phyloP scores from a whole-genome alignment of 2,113 vertebrate species.

The Patagioenas fasciata region DNA sequence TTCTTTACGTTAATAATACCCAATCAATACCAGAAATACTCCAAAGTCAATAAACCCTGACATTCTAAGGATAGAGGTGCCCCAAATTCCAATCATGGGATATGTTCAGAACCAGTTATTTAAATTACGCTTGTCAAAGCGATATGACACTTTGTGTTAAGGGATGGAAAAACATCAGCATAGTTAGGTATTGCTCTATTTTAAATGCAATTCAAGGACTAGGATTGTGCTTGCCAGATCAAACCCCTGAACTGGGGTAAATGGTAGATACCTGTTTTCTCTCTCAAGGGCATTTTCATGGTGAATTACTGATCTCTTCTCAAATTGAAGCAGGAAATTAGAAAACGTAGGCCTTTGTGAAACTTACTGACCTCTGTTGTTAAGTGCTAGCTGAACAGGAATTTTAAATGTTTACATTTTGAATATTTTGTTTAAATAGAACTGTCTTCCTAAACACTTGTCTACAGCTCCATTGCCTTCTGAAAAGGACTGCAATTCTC shows the following conservation, averaged over 20 bases:
- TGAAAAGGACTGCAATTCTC: not conserved
- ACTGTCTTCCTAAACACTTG: not conserved
- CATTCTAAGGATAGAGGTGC: not conserved
- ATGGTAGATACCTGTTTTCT: not conserved
- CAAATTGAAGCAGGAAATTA: not conserved
- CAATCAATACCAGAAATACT: not conserved
- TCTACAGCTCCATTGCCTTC: not conserved
- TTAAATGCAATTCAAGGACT: not conserved
- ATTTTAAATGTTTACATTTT: not conserved
- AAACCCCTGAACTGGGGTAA: not conserved
- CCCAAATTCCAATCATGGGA: not conserved
- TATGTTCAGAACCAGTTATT: not conserved
- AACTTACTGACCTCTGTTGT: not conserved
- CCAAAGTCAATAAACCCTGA: not conserved
- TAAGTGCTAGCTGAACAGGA: not conserved
- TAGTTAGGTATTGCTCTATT: not conserved
- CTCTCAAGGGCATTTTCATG: not conserved
- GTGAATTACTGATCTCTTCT: not conserved
- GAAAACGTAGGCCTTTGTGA: not conserved
- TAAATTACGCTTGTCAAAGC: not conserved
- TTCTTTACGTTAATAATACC: not conserved
- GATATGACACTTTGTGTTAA: not conserved
- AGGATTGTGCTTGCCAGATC: not conserved
- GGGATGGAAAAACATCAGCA: not conserved
- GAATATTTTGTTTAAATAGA: not conserved